These are phyloP conservation scores for Gastrophysa polygoni DNA, from an alignment of 2,888 invertebrate genomes.

Conservation along the genomic window DNA sequence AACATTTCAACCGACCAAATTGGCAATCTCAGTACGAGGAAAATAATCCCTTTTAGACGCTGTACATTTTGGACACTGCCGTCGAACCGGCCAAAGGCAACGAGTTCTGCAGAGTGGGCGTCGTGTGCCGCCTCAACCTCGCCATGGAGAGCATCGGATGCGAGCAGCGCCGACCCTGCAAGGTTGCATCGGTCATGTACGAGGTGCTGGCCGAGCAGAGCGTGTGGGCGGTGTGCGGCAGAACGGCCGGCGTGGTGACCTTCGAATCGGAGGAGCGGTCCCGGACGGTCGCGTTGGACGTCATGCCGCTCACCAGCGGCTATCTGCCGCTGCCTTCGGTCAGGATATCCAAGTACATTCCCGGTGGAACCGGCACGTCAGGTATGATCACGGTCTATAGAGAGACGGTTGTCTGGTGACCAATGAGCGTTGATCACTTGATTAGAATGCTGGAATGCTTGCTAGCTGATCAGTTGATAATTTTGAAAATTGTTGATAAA, in stretches of 20 bases:
- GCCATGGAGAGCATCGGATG: slow-evolving; percentile 63
- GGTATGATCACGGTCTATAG: too few species aligned
- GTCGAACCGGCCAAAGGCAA: slow-evolving; percentile 80
- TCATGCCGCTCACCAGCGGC: slow-evolving; percentile 92
- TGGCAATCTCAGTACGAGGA: too few species aligned
- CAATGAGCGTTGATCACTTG: too few species aligned
- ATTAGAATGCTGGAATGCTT: too few species aligned
- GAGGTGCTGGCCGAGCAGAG: slow-evolving; percentile 91
- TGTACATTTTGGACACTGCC: slow-evolving; percentile 79
- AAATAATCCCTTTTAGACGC: slow-evolving; percentile 71
- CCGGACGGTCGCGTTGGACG: slow-evolving; percentile 82
- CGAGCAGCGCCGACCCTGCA: slow-evolving; percentile 4
- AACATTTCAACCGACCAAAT: too few species aligned
- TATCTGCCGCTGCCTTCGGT: slow-evolving; percentile 88
- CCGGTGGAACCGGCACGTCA: slow-evolving; percentile 63
- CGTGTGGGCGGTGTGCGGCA: slow-evolving; percentile 91
- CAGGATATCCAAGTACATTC: slow-evolving; percentile 87
- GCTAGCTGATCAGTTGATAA: too few species aligned
- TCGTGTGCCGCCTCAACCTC: slow-evolving; percentile 82
- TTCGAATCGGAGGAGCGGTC: slow-evolving; percentile 57
- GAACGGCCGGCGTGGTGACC: slow-evolving; percentile 78
- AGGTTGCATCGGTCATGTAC: slow-evolving; percentile 79
- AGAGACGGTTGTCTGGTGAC: too few species aligned
- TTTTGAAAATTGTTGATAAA: too few species aligned
- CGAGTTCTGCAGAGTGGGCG: slow-evolving; percentile 88